Evolutionary conservation across 2,797 vertebrate genomes (phyloP).

Genomic region (Micrastur ruficollis): DNA sequence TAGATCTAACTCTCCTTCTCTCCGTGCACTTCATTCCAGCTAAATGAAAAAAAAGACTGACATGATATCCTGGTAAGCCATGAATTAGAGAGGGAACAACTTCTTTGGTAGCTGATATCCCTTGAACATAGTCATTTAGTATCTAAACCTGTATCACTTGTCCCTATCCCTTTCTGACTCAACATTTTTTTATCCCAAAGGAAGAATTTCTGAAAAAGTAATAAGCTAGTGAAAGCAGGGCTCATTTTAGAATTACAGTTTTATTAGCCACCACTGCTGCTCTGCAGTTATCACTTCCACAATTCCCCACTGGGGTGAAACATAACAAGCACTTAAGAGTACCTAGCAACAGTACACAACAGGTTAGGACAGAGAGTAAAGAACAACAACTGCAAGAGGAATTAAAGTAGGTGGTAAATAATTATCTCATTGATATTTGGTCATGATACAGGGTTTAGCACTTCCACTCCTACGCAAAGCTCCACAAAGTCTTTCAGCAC

Average conservation of each 20-base stretch:
- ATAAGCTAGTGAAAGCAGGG: background rate
- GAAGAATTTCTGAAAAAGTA: conserved; percentile 21
- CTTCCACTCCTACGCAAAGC: background rate
- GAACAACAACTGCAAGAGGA: background rate
- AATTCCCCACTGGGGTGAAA: background rate
- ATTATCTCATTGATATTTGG: background rate
- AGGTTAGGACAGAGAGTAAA: background rate
- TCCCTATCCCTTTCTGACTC: background rate
- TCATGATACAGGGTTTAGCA: background rate
- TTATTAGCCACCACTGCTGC: background rate
- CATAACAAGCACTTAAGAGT: background rate
- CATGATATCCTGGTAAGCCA: background rate
- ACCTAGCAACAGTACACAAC: background rate
- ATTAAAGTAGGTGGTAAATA: background rate
- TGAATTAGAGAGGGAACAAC: background rate
- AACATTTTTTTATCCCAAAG: conserved; percentile 16
- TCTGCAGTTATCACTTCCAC: background rate
- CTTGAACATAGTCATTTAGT: background rate
- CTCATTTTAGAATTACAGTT: background rate
- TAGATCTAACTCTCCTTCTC: background rate
- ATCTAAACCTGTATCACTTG: background rate
- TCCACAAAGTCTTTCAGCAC: background rate
- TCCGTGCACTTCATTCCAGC: background rate
- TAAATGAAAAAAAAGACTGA: background rate
- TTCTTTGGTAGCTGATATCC: background rate